Conservation (phyloP, 2,888 invertebrate species). For the Seira ritae region DNA sequence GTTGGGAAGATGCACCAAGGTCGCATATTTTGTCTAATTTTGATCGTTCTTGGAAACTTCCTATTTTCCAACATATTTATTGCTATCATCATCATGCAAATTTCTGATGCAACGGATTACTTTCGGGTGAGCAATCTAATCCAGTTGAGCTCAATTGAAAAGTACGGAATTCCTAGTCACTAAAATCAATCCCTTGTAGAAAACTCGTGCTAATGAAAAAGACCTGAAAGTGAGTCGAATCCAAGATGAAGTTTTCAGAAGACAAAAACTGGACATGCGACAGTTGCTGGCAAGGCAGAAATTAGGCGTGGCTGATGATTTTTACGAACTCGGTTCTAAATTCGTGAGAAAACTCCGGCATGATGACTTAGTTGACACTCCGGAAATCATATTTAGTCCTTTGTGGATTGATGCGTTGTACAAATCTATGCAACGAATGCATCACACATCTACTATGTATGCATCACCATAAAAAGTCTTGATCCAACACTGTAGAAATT, state of each 20-base stretch:
- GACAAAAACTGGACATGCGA: conserved; percentile 71
- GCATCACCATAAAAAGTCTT: background rate
- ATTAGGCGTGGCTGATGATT: conserved; percentile 64
- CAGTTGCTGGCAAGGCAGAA: conserved; percentile 67
- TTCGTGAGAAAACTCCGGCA: conserved; percentile 68
- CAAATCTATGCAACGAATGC: conserved; percentile 56
- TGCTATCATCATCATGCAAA: conserved; percentile 73
- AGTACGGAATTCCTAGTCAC: no score
- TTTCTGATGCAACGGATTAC: conserved; percentile 71
- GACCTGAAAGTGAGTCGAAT: conserved; percentile 63
- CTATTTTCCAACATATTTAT: conserved; percentile 73
- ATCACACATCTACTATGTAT: conserved; percentile 69
- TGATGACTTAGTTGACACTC: conserved; percentile 67
- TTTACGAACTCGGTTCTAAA: conserved; percentile 65
- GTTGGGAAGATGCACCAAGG: conserved; percentile 38
- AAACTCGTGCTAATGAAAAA: conserved; percentile 52
- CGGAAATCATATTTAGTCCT: conserved; percentile 64
- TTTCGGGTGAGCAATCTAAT: conserved; percentile 59
- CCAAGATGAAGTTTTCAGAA: conserved; percentile 69
- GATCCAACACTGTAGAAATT: background rate
- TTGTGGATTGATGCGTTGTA: conserved; percentile 70
- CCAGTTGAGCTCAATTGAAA: no score
- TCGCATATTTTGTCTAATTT: conserved; percentile 65
- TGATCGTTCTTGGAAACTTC: conserved; percentile 72
- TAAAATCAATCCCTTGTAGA: conserved; percentile 22